phyloP scores from a whole-genome alignment of 23 tunicate species.

The Oikopleura dioica region DNA sequence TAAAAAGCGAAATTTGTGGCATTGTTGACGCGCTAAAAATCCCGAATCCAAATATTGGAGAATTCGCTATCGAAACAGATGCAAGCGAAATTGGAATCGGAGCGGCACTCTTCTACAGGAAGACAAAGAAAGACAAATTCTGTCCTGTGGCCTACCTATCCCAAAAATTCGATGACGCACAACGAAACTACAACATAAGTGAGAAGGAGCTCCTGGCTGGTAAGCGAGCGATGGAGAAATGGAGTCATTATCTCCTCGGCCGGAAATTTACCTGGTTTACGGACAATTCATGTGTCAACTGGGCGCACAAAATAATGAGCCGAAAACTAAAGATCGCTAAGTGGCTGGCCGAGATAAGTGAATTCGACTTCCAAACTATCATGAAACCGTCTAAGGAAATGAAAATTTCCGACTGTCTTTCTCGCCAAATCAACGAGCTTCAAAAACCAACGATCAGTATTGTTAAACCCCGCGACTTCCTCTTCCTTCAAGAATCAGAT shows the following conservation, averaged over 20 bases:
- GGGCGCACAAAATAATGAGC: not conserved
- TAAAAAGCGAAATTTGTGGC: not conserved
- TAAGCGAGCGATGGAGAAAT: not conserved
- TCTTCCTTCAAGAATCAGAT: not conserved
- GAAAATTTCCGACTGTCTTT: not conserved
- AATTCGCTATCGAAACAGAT: not conserved
- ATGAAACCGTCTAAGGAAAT: not conserved
- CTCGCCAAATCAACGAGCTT: not conserved
- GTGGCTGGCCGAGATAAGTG: not conserved
- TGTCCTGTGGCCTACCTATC: not conserved
- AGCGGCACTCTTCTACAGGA: not conserved
- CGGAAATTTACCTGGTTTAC: not conserved
- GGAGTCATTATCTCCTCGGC: not conserved
- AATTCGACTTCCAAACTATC: not conserved
- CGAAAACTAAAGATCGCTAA: not conserved
- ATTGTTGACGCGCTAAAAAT: not conserved
- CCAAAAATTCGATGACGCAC: not conserved
- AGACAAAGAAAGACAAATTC: not conserved
- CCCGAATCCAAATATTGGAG: not conserved
- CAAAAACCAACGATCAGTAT: not conserved
- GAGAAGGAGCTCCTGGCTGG: not conserved
- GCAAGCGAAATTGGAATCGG: not conserved
- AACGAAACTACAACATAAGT: not conserved
- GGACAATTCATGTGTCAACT: not conserved
- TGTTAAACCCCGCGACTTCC: not conserved